These are phyloP conservation scores for Nematostella vectensis DNA, from an alignment of 92 coral and sea anemone genomes.

Conservation along the genomic window DNA sequence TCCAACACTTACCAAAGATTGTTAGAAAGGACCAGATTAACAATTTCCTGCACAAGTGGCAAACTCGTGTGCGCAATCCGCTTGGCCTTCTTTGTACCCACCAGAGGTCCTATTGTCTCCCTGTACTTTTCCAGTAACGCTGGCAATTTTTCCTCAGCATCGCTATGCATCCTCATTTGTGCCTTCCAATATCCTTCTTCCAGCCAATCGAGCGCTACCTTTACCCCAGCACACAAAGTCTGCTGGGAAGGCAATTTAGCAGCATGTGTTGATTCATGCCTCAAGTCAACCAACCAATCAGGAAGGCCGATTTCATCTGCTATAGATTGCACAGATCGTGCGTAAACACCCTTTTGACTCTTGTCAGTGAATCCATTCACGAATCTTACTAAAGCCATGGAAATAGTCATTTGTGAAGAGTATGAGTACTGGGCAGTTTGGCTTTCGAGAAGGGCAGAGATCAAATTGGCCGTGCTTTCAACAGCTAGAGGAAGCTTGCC, in stretches of 20 bases:
- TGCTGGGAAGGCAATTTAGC: constrained; percentile 75
- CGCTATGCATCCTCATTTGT: constrained; percentile 51
- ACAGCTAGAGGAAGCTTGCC: constrained; percentile 81
- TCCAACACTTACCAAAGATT: constrained; percentile 86
- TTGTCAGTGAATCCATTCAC: constrained; percentile 89
- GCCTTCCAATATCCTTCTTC: constrained; percentile 85
- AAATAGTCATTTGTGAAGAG: constrained; percentile 35
- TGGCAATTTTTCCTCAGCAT: constrained; percentile 34
- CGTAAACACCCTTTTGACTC: constrained; percentile 77
- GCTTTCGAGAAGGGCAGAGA: constrained; percentile 41
- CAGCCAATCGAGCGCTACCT: constrained; percentile 73
- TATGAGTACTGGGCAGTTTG: constrained; percentile 9
- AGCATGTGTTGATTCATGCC: constrained; percentile 92
- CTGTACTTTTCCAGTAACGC: constrained; percentile 32
- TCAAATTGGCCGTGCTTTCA: constrained; percentile 74
- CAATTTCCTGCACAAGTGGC: constrained; percentile 37
- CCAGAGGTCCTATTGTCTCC: constrained; percentile 5
- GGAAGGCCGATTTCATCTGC: constrained; percentile 97
- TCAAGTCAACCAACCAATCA: constrained; percentile 91
- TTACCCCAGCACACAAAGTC: constrained; percentile 53
- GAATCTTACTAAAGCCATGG: constrained; percentile 92
- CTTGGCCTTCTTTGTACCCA: constrained; percentile 32
- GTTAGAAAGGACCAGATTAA: constrained; percentile 19
- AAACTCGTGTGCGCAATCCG: constrained; percentile 15
- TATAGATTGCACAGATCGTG: constrained; percentile 88